Base-by-base conservation (phyloP, 1,140 invertebrate species). In the Drosophila albomicans region DNA sequence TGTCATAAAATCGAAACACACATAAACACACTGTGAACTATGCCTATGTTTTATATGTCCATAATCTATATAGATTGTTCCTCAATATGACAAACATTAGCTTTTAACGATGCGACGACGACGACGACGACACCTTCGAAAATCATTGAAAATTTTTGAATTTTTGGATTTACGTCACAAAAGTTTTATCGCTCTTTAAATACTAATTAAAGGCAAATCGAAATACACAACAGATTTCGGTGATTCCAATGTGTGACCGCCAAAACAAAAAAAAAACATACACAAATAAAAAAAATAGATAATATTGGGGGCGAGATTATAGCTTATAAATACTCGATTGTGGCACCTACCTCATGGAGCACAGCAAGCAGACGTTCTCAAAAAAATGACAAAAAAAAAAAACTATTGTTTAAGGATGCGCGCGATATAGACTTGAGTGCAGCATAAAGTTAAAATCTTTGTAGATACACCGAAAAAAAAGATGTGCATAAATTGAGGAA, bases 121-220 rank as follows among this genome's bases (percentile, higher is more conserved):
- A 28, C 48, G 20, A 28, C 52, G 52, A 35, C 54, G 54, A 41
- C 54, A 57, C 35, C 54, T 57, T 57, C 54, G 10, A 48, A 48
- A 48, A 62, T 32, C 13, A 46, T 25, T 28, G n/a, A 66, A 57
- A 57, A 57, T 25, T 68, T 70, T 74, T 46, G 52, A 38, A 49
- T 49, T 38, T 61, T 58, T 64, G 69, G 72, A 88, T 88, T 88
- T 84, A 88, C 84, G 84, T 88, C 84, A 88, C 84, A 63, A 89
- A 59, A 75, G 49, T 88, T 88, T 88, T 75, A 88, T 84, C 70
- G 67, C 46, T 81, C 70, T 89, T 88, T 89, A 88, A 88, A 84
- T 84, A 81, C 70, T 89, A 89, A 88, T 88, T 57, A 68, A 81
- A 81, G 46, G n/a, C 45, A 71, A 70, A 74, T 61, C 25, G 25